Percentiles rank a stretch among this genome's conserved stretches.
These are phyloP conservation scores for Ganaspis brasiliensis DNA, from an alignment of 2,888 invertebrate genomes.

Conservation along the genomic window DNA sequence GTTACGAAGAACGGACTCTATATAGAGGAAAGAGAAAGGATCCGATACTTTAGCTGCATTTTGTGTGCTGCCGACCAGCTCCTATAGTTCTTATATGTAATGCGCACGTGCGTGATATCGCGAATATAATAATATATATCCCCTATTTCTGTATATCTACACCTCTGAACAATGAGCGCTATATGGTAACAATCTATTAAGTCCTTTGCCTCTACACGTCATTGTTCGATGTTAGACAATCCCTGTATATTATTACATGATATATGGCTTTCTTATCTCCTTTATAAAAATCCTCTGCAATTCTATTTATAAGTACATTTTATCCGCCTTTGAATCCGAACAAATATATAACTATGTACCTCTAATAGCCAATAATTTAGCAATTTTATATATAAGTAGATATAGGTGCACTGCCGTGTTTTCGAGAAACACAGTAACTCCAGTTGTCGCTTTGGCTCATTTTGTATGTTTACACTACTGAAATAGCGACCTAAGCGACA, in stretches of 20 bases:
- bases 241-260: slow-evolving; percentile 18
- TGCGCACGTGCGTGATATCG: slow-evolving; percentile 44
- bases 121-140: slow-evolving; percentile 44
- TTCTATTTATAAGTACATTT: not conserved
- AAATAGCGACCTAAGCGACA: no score
- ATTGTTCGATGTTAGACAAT: slow-evolving; percentile 40
- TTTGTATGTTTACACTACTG: no score
- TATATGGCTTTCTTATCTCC: slow-evolving; percentile 15
- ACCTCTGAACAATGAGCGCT: slow-evolving; percentile 38
- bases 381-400: no score
- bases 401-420: no score
- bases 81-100: slow-evolving; percentile 32
- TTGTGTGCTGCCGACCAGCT: slow-evolving; percentile 40
- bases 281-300: not conserved
- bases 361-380: no score
- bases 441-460: no score
- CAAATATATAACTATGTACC: no score
- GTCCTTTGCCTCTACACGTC: slow-evolving; percentile 41
- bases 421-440: no score
- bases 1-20: slow-evolving; percentile 36
- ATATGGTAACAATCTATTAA: slow-evolving; percentile 40
- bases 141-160: slow-evolving; percentile 43
- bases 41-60: slow-evolving; percentile 40
- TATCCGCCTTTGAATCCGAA: not conserved
- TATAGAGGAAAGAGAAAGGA: slow-evolving; percentile 40